Percentiles rank a stretch among this genome's conserved stretches.
phyloP scores from a whole-genome alignment of 2,888 invertebrate species.

The Cantharis rustica region DNA sequence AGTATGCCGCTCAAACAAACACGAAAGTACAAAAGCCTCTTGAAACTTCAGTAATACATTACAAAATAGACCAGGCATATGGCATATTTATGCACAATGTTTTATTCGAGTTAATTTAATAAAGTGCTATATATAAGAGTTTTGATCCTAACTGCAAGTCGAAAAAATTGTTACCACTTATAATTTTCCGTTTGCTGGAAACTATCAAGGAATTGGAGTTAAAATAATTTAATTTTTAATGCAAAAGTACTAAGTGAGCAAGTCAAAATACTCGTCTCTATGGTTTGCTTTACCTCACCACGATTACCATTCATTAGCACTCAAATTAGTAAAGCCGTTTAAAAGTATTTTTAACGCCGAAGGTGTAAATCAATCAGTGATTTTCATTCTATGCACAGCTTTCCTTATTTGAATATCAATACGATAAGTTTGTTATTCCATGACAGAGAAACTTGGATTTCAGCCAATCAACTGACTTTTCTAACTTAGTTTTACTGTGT shows the following conservation, averaged over 20 bases:
- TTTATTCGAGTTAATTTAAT: slow-evolving; percentile 18
- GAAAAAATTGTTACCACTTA: not conserved
- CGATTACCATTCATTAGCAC: not conserved
- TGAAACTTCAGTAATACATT: slow-evolving; percentile 23
- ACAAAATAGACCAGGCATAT: slow-evolving; percentile 15
- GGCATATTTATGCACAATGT: slow-evolving; percentile 19
- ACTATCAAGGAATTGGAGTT: not conserved
- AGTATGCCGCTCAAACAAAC: slow-evolving; percentile 13
- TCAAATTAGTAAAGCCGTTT: not conserved
- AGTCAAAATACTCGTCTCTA: not conserved
- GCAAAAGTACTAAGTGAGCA: no score
- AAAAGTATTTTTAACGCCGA: not conserved
- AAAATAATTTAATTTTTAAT: not conserved
- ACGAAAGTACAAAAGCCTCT: slow-evolving; percentile 18
- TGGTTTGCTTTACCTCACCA: not conserved
- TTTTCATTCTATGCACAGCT: not conserved
- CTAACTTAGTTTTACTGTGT: not conserved
- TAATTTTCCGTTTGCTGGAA: not conserved
- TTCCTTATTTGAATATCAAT: slow-evolving; percentile 2
- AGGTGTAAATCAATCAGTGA: not conserved
- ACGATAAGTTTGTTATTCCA: not conserved
- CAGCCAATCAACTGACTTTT: not conserved
- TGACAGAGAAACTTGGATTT: not conserved
- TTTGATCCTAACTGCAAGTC: not conserved
- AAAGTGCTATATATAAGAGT: slow-evolving; percentile 7